Evolutionary conservation across 37 sponge, comb jelly and placozoan species (phyloP), one percentile per base, ranked within the genome.

Genomic region (Tethya wilhelma): DNA sequence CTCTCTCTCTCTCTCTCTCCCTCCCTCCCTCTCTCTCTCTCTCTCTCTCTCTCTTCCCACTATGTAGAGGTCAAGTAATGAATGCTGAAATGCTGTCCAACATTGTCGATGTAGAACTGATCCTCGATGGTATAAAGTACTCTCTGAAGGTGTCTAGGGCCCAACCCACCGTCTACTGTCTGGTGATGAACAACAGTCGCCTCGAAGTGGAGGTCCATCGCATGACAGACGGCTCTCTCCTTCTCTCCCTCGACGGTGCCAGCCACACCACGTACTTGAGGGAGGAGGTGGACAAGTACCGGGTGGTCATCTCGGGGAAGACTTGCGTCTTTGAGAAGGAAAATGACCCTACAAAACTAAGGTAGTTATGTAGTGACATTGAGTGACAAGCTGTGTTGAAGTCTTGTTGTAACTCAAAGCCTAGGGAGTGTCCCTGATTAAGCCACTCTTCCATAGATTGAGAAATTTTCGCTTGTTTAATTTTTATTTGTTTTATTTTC

Each of bases 291-390:
- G 90, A 84, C 67, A 79, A 87, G 64, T 89, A 89, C 45, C 58
- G 75, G 12, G 59, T 98, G 34, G 91, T 95, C 44, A 88, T 98
- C 28, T 82, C 78, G 11, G 98, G 96, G 6, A 90, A 84, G 74
- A 93, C 98, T 8, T 86, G 90, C 55, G 90, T 93, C 65, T 98
- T 98, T 87, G 96, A 90, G 78, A 98, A 98, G 81, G 98, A 98
- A 67, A 95, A 89, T 59, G 98, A 98, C 57, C 98, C 98, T 12
- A 66, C 91, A 0, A 73, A 90, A 19, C 56, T 98, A 44, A 77
- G 96, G 91, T 89, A 71, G n/a, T n/a, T n/a, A n/a, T n/a, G n/a
- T n/a, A n/a, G n/a, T n/a, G n/a, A n/a, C n/a, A n/a, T n/a, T n/a
- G 23, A 49, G 19, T 26, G 29, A 33, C 9, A 39, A 12, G 40